Evolutionary conservation across 2,888 invertebrate genomes (phyloP), one percentile per base, ranked within the genome.

Genomic region (Rhodophaea formosa): DNA sequence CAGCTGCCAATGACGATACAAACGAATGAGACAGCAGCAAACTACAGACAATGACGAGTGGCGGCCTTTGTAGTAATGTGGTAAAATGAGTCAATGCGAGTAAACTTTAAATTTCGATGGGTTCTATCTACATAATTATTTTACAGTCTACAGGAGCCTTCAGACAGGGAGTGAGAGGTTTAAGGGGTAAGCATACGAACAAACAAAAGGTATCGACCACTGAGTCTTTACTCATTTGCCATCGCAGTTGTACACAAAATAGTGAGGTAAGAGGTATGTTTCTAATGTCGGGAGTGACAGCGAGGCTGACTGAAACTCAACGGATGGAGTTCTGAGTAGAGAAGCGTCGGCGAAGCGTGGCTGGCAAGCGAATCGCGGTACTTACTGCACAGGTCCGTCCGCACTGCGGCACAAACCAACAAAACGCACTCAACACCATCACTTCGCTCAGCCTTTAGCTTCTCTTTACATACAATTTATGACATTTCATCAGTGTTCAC

Each of bases 371-470:
- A 67, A 63, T 63, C 63, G 69, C 60, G 49, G 52, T 80, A 90
- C 90, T 89, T 80, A 90, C 90, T 81, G 88, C 89, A 89, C 63
- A 88, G 78, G 56, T 90, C 89, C 82, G 88, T 86, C 83, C 88
- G 82, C 85, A 89, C 89, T 87, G 86, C 78, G 79, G 77, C 80
- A 73, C 46, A 76, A 77, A 79, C 79, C 70, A 77, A 76, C 68
- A 72, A 65, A 62, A 62, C 60, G 10, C 14, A 30, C 8, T 49
- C 35, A 51, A 39, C 39, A 39, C n/a, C 39, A 10, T 39, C 39
- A 12, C 39, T 10, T 6, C 39, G n/a, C 39, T 12, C 23, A 5
- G 5, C 23, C 35, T 35, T n/a, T n/a, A n/a, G 39, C 39, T n/a
- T 39, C 39, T 1, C 3, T 5, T 0, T 35, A 35, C 35, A n/a